Percentiles rank a stretch among this genome's conserved stretches.
Conservation (phyloP, 2,113 vertebrate genomes). For the Corythoichthys haematopterus region DNA sequence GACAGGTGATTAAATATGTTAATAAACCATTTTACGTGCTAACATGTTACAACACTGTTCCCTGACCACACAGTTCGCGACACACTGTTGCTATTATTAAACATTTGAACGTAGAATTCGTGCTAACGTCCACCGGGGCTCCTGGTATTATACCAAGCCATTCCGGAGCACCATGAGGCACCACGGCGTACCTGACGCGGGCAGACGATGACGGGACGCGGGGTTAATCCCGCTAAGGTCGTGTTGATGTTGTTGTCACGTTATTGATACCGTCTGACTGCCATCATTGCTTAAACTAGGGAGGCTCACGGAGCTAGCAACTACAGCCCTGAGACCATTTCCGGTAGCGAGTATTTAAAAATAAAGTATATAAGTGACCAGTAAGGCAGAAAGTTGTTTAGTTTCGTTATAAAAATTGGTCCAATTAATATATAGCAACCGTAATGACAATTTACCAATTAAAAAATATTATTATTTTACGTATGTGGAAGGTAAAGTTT, state of each 20-base stretch:
- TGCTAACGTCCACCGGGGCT: conserved; percentile 33
- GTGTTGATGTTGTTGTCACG: conserved; percentile 40
- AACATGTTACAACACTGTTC: background rate
- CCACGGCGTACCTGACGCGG: conserved; percentile 39
- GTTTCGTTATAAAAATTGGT: too few relatives aligned
- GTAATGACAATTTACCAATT: background rate
- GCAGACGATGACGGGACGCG: conserved; percentile 2
- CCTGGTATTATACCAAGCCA: background rate
- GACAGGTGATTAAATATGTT: background rate
- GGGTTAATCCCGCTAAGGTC: conserved; percentile 6
- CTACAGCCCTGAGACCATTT: conserved; percentile 10
- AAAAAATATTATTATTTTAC: background rate
- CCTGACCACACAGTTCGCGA: background rate
- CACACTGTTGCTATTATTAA: conserved; percentile 32
- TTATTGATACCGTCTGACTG: conserved; percentile 25
- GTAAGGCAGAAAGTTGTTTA: background rate
- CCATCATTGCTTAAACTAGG: conserved; percentile 15
- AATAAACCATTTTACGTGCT: background rate
- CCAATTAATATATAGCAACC: too few relatives aligned
- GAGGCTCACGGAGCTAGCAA: conserved; percentile 20
- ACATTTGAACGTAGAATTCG: conserved; percentile 16
- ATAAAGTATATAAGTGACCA: conserved; percentile 15
- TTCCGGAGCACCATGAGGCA: background rate
- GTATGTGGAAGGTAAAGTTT: background rate
- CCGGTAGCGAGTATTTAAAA: conserved; percentile 35